Percentiles rank a stretch among this genome's conserved stretches.
These are phyloP conservation scores for Drosophila neonasuta DNA, from an alignment of 2,888 invertebrate genomes.

Conservation along the genomic window DNA sequence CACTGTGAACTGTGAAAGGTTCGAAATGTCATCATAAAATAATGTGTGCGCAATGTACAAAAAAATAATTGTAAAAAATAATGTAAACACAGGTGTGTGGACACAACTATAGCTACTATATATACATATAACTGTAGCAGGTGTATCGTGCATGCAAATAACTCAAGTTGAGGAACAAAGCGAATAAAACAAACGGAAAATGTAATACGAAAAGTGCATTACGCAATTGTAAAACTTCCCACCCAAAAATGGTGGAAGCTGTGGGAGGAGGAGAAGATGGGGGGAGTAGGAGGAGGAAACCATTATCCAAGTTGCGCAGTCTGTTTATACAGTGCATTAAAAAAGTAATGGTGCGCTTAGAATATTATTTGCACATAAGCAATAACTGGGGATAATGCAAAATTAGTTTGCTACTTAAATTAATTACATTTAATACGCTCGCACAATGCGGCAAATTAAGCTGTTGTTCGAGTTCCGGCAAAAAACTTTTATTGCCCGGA, in stretches of 20 bases:
- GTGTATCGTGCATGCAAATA: slow-evolving; percentile 17
- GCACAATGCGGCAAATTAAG: slow-evolving; percentile 18
- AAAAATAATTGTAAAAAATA: slow-evolving; percentile 19
- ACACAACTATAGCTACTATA: background rate
- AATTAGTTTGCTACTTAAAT: slow-evolving; percentile 14
- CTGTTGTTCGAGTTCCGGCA: slow-evolving; percentile 9
- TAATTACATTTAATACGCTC: slow-evolving; percentile 17
- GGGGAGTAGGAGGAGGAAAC: background rate
- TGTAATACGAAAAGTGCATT: slow-evolving; percentile 22
- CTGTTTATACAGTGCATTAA: slow-evolving; percentile 7
- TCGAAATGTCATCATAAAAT: slow-evolving; percentile 37
- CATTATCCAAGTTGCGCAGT: slow-evolving; percentile 4
- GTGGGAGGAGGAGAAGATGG: background rate
- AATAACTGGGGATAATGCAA: slow-evolving; percentile 13
- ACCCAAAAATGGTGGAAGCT: background rate
- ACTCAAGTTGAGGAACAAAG: slow-evolving; percentile 9
- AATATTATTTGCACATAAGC: slow-evolving; percentile 10
- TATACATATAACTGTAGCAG: slow-evolving; percentile 5
- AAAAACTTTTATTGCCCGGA: slow-evolving; percentile 12
- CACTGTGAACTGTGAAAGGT: slow-evolving; percentile 87
- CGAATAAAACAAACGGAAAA: slow-evolving; percentile 13
- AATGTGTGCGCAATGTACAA: background rate
- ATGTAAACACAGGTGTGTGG: slow-evolving; percentile 28
- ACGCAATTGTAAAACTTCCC: slow-evolving; percentile 14
- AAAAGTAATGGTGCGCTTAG: slow-evolving; percentile 16